Evolutionary conservation across 1,140 invertebrate species (phyloP).

Genomic region (Eufriesea mexicana): DNA sequence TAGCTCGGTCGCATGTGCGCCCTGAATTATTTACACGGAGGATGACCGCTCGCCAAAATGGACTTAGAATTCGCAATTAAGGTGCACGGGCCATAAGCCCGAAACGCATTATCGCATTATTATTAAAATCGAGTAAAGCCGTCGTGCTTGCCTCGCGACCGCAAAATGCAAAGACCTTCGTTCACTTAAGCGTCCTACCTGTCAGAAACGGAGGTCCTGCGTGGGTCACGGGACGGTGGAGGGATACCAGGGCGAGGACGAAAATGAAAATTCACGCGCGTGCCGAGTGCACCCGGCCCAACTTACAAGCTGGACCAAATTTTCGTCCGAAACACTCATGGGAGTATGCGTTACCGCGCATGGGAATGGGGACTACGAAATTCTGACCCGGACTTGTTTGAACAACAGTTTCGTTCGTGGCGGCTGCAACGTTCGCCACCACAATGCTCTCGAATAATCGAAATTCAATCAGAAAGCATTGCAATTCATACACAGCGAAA

Average conservation of each 20-base stretch:
- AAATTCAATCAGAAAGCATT: conserved; percentile 63
- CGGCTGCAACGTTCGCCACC: neutral
- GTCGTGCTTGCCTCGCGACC: conserved; percentile 20
- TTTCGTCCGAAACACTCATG: conserved; percentile 28
- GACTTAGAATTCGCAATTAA: conserved; percentile 71
- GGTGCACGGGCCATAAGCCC: conserved; percentile 62
- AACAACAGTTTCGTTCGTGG: conserved; percentile 49
- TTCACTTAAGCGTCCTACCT: conserved; percentile 39
- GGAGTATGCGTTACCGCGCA: conserved; percentile 19
- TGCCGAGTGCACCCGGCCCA: neutral
- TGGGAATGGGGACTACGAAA: conserved; percentile 31
- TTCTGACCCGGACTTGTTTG: conserved; percentile 33
- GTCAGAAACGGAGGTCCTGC: neutral
- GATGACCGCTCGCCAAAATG: conserved; percentile 71
- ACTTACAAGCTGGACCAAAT: conserved; percentile 30
- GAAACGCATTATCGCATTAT: conserved; percentile 68
- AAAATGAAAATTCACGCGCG: conserved; percentile 45
- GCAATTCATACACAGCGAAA: conserved; percentile 14
- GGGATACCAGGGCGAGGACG: neutral
- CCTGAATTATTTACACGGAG: conserved; percentile 69
- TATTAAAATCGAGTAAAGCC: conserved; percentile 66
- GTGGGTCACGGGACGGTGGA: too few species aligned
- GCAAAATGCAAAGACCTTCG: conserved; percentile 56
- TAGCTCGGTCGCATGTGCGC: conserved; percentile 67
- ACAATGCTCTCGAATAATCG: conserved; percentile 56